Evolutionary conservation across 2,888 invertebrate genomes (phyloP).

Genomic region (Thecocarcelia acutangulata): DNA sequence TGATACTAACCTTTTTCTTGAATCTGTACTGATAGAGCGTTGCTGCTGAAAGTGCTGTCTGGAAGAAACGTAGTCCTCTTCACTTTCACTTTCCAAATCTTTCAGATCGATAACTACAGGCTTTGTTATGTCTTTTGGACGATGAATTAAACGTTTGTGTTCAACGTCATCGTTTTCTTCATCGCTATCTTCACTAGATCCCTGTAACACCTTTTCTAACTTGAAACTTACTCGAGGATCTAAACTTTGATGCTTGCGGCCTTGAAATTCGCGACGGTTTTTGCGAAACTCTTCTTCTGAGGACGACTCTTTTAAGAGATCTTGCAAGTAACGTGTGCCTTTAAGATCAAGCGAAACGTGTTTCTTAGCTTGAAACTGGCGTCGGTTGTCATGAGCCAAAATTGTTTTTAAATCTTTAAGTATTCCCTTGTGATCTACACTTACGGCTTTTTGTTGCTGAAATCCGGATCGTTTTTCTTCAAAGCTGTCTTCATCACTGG

Average conservation of each 20-base stretch:
- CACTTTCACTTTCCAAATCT: constrained; percentile 80
- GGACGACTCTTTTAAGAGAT: constrained; percentile 80
- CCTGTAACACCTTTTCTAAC: constrained; percentile 79
- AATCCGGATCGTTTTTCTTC: constrained; percentile 80
- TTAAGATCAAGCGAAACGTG: constrained; percentile 81
- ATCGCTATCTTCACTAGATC: constrained; percentile 80
- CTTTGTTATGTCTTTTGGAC: constrained; percentile 81
- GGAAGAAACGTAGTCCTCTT: constrained; percentile 83
- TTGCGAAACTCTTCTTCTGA: constrained; percentile 81
- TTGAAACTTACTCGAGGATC: constrained; percentile 81
- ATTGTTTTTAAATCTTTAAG: constrained; percentile 81
- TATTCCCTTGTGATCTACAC: constrained; percentile 81
- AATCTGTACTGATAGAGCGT: constrained; percentile 85
- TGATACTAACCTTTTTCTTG: constrained; percentile 82
- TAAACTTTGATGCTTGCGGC: constrained; percentile 81
- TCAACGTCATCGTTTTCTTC: constrained; percentile 80
- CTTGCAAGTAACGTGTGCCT: constrained; percentile 80
- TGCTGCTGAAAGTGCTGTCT: constrained; percentile 85
- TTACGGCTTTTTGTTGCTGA: constrained; percentile 81
- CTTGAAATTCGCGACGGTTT: constrained; percentile 81
- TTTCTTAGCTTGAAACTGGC: constrained; percentile 81
- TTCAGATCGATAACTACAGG: constrained; percentile 81
- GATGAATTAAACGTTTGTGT: constrained; percentile 80
- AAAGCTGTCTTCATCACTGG: constrained; percentile 81
- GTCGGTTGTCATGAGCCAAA: constrained; percentile 80